Evolutionary conservation across 2,797 vertebrate species (phyloP).

Genomic region (Eidolon dupreanum): DNA sequence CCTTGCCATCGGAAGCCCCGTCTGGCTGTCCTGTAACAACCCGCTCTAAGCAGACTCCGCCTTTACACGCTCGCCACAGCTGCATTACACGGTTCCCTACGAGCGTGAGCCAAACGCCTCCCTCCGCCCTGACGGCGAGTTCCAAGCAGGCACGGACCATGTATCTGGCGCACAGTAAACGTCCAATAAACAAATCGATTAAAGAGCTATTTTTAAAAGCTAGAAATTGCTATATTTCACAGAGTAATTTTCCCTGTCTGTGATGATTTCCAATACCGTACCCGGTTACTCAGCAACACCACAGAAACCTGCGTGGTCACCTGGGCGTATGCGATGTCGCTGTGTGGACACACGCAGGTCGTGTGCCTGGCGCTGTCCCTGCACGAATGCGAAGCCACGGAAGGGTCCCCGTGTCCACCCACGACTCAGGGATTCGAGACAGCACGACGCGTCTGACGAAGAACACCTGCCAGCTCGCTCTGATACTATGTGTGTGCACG

Average conservation of each 20-base stretch:
- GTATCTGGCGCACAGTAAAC: background rate
- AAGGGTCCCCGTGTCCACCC: background rate
- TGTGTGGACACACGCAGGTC: background rate
- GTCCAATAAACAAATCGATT: background rate
- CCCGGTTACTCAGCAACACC: background rate
- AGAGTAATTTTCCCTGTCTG: background rate
- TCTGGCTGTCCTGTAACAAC: background rate
- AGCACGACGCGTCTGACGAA: background rate
- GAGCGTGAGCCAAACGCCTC: background rate
- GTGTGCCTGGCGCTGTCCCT: background rate
- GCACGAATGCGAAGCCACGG: background rate
- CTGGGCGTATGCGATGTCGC: too few relatives aligned
- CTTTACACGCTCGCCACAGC: background rate
- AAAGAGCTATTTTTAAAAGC: background rate
- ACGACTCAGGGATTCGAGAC: background rate
- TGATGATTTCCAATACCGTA: background rate
- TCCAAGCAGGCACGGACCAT: background rate
- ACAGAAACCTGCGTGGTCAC: too few relatives aligned
- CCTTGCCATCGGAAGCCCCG: background rate
- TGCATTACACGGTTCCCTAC: background rate
- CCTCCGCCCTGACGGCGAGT: background rate
- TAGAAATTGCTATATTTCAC: background rate
- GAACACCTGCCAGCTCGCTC: background rate
- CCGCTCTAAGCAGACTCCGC: too few relatives aligned
- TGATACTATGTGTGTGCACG: too few relatives aligned